A percentile compares a stretch with the other conserved stretches of the same genome.
Evolutionary conservation across 2,888 invertebrate genomes (phyloP).

Genomic region (Nomada goodeniana): DNA sequence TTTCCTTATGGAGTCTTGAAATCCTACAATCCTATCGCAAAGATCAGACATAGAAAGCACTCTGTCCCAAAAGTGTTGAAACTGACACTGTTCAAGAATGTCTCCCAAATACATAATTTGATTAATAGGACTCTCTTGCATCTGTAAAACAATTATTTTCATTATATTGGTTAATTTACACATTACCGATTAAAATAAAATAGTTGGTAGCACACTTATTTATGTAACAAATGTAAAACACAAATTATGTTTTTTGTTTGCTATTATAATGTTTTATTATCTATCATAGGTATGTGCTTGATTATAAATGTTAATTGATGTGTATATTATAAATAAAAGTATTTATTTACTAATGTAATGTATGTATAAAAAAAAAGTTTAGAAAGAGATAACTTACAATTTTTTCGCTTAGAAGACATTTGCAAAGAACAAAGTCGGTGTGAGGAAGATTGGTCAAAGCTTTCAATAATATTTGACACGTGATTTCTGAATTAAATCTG

Average conservation of each 20-base stretch:
- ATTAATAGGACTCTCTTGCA: conserved; percentile 93
- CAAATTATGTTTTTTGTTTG: conserved; percentile 18
- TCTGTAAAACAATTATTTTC: conserved; percentile 84
- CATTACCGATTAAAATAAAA: neutral
- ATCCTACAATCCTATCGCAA: conserved; percentile 92
- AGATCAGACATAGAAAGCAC: conserved; percentile 91
- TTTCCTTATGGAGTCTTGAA: conserved; percentile 97
- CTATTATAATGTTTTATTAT: conserved; percentile 2
- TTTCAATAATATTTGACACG: conserved; percentile 96
- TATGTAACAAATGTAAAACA: conserved; percentile 13
- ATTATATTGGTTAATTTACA: neutral
- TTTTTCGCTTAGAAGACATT: conserved; percentile 95
- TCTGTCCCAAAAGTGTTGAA: conserved; percentile 95
- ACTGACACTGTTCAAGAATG: conserved; percentile 96
- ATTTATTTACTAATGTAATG: neutral
- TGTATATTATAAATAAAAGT: neutral
- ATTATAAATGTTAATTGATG: neutral
- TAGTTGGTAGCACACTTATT: conserved; percentile 4
- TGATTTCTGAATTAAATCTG: conserved; percentile 92
- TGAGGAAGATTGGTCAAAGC: conserved; percentile 98
- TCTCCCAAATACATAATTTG: conserved; percentile 96
- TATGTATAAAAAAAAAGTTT: neutral
- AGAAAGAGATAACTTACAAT: conserved; percentile 84
- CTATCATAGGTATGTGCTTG: neutral
- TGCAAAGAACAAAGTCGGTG: conserved; percentile 98